These are phyloP conservation scores for Drosophila multiciliata DNA, from an alignment of 2,888 invertebrate species.

Conservation along the genomic window DNA sequence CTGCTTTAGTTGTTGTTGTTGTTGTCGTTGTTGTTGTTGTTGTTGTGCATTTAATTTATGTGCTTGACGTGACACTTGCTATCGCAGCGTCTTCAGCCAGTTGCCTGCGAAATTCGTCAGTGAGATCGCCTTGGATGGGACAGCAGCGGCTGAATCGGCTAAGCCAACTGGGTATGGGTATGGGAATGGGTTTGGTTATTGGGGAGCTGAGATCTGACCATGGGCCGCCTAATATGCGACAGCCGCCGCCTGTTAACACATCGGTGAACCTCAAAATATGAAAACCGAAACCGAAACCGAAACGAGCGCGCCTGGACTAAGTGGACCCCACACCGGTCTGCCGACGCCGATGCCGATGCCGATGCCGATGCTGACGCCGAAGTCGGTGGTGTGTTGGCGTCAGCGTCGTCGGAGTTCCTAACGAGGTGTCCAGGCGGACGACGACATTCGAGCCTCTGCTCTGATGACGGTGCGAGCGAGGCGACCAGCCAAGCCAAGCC, in stretches of 20 bases:
- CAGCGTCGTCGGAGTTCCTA: slow-evolving; percentile 49
- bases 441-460: slow-evolving; percentile 60
- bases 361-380: too few relatives aligned
- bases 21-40: slow-evolving; percentile 49
- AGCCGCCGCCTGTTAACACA: slow-evolving; percentile 80
- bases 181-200: background rate
- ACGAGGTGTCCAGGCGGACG: slow-evolving; percentile 78
- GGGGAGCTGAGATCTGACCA: slow-evolving; percentile 36
- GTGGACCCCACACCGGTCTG: slow-evolving; percentile 59
- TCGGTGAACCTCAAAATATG: slow-evolving; percentile 78
- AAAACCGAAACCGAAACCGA: slow-evolving; percentile 70
- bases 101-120: slow-evolving; percentile 57
- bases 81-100: slow-evolving; percentile 54
- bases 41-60: slow-evolving; percentile 77
- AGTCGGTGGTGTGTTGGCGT: background rate
- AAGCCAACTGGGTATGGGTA: background rate
- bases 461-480: slow-evolving; percentile 45
- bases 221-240: slow-evolving; percentile 73
- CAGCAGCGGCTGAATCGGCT: background rate
- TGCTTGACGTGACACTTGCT: slow-evolving; percentile 83
- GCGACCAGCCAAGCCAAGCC: slow-evolving; percentile 11
- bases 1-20: slow-evolving; percentile 36
- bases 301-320: slow-evolving; percentile 49
- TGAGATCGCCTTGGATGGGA: slow-evolving; percentile 32
- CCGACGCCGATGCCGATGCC: background rate